These are phyloP conservation scores for Myopa testacea DNA, from an alignment of 2,888 invertebrate species.

Conservation along the genomic window DNA sequence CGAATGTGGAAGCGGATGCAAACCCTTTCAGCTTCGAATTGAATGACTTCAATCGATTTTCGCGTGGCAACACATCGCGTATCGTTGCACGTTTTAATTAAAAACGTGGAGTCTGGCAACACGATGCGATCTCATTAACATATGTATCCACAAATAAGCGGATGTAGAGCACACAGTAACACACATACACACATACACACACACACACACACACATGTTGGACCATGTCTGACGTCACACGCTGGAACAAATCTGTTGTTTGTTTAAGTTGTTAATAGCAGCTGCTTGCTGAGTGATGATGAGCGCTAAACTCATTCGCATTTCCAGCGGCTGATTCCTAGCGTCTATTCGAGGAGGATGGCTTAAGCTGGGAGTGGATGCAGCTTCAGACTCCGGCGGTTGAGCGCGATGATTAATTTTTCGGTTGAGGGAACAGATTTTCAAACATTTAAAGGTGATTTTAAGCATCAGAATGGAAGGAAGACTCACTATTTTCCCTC, in stretches of 20 bases:
- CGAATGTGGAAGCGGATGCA: neutral
- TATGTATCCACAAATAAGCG: neutral
- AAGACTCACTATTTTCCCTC: neutral
- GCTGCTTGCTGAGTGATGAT: too few species aligned
- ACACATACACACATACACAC: neutral
- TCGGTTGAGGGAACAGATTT: too few species aligned
- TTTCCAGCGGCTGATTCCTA: neutral
- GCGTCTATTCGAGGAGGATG: neutral
- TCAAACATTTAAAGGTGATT: too few species aligned
- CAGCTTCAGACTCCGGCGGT: too few species aligned
- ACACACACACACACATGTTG: neutral
- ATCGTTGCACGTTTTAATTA: slow-evolving; percentile 7
- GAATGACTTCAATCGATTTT: too few species aligned
- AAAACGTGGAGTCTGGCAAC: neutral
- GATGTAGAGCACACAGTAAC: neutral
- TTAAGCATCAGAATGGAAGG: neutral
- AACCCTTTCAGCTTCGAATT: too few species aligned
- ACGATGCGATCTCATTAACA: neutral
- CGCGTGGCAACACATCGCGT: slow-evolving; percentile 1
- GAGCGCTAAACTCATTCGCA: neutral
- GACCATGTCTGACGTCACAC: neutral
- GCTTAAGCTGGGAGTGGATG: too few species aligned
- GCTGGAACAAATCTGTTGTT: neutral
- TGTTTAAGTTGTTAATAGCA: neutral
- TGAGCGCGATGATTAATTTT: too few species aligned